Evolutionary conservation across 2,113 vertebrate genomes (phyloP).

Genomic region (Lagopus muta): DNA sequence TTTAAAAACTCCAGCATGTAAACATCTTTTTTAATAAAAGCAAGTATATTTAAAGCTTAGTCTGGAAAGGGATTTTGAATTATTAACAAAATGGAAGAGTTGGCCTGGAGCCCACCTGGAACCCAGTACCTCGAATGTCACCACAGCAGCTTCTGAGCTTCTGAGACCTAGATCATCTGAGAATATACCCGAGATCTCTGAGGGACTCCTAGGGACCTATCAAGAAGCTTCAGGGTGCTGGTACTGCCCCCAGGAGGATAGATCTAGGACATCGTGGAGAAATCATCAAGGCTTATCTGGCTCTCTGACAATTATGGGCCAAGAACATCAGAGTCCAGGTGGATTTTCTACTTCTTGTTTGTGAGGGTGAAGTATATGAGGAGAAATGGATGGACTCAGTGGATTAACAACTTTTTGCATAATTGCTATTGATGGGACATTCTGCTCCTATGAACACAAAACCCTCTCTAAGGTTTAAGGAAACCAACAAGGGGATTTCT

Average conservation of each 20-base stretch:
- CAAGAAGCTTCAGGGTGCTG: background rate
- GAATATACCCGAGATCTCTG: background rate
- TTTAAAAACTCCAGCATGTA: background rate
- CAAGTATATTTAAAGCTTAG: background rate
- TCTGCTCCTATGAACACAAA: background rate
- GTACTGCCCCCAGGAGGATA: background rate
- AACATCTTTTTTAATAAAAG: background rate
- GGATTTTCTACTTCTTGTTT: background rate
- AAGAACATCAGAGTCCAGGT: background rate
- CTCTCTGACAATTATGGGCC: background rate
- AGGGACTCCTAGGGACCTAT: background rate
- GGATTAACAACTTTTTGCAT: background rate
- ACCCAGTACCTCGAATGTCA: background rate
- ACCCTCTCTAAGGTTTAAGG: background rate
- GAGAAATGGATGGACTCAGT: background rate
- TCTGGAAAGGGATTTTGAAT: background rate
- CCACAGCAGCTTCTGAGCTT: background rate
- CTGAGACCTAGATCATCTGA: background rate
- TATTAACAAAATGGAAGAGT: background rate
- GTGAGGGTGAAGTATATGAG: background rate
- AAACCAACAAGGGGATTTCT: background rate
- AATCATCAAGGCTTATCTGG: background rate
- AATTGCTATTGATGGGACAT: background rate
- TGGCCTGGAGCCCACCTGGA: background rate
- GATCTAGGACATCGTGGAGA: background rate